These are phyloP conservation scores for Ornithoptera alexandrae DNA, from an alignment of 2,888 invertebrate genomes.

Conservation along the genomic window DNA sequence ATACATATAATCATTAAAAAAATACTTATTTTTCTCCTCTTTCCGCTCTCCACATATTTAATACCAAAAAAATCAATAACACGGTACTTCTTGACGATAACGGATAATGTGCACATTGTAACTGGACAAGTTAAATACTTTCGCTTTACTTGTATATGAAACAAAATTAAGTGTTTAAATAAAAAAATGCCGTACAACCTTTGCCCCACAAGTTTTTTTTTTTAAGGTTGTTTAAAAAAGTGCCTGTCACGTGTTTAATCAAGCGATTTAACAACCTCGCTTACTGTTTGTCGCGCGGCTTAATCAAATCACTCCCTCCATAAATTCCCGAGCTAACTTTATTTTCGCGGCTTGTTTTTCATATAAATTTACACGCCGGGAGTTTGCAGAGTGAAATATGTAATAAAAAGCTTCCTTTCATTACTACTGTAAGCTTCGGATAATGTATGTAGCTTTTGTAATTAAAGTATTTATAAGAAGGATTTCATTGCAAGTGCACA, in stretches of 20 bases:
- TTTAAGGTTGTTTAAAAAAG: background rate
- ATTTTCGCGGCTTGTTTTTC: slow-evolving; percentile 4
- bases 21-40: too few relatives aligned
- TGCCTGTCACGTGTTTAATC: slow-evolving; percentile 9
- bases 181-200: background rate
- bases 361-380: background rate
- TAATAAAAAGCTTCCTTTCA: background rate
- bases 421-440: background rate
- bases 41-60: too few relatives aligned
- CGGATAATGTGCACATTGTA: too few relatives aligned
- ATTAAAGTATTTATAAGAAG: background rate
- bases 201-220: background rate
- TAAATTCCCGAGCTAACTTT: background rate
- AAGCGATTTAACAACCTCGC: slow-evolving; percentile 12
- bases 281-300: slow-evolving; percentile 9
- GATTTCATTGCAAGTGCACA: background rate
- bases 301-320: slow-evolving; percentile 10
- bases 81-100: too few relatives aligned
- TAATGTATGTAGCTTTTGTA: background rate
- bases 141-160: too few relatives aligned
- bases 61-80: too few relatives aligned
- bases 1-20: too few relatives aligned
- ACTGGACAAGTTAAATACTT: too few relatives aligned
- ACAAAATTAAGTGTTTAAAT: background rate
- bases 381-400: background rate